These are phyloP conservation scores for Bombus waltoni DNA, from an alignment of 1,140 invertebrate genomes.

Conservation along the genomic window DNA sequence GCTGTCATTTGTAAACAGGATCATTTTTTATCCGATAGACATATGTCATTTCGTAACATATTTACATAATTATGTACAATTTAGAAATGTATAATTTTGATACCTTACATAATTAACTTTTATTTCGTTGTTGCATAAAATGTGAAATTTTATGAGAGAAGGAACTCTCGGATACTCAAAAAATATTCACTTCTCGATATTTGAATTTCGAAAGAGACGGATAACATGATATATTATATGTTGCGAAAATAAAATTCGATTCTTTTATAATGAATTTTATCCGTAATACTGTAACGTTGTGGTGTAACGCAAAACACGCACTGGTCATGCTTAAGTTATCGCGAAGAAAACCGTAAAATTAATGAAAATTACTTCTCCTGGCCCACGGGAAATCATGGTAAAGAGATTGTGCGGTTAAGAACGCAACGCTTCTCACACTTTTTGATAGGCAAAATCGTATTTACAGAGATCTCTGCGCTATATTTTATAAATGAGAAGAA, in stretches of 20 bases:
- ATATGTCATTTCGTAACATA: background rate
- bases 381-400: background rate
- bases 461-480: slow-evolving; percentile 35
- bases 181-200: background rate
- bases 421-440: background rate
- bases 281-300: background rate
- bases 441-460: slow-evolving; percentile 24
- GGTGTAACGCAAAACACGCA: background rate
- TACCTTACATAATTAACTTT: background rate
- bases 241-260: background rate
- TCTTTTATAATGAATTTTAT: background rate
- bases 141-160: background rate
- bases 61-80: slow-evolving; percentile 27
- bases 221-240: background rate
- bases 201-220: background rate
- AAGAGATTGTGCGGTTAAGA: background rate
- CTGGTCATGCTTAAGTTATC: slow-evolving; percentile 46
- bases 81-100: no score
- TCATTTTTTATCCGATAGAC: background rate
- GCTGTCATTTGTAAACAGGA: background rate
- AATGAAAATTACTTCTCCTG: slow-evolving; percentile 45
- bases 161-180: background rate
- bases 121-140: background rate
- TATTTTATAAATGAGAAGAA: background rate
- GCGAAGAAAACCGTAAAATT: slow-evolving; percentile 58